These are phyloP conservation scores for Sapayoa aenigma DNA, from an alignment of 2,113 vertebrate genomes.

Conservation along the genomic window DNA sequence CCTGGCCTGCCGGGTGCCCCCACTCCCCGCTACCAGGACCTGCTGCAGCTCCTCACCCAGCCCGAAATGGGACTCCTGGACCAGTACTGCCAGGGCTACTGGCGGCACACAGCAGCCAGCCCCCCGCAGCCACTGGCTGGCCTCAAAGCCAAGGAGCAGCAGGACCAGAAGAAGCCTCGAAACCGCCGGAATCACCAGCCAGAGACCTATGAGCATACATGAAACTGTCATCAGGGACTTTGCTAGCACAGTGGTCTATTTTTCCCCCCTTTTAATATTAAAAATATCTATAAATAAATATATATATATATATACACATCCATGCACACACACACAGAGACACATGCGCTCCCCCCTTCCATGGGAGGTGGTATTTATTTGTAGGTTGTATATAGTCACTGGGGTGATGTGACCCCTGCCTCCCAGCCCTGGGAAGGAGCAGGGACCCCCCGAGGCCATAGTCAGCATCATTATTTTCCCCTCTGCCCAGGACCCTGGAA, in stretches of 20 bases:
- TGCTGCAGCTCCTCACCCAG: constrained; percentile 94
- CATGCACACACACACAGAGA: neutral
- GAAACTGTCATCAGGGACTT: constrained; percentile 74
- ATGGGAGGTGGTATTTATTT: constrained; percentile 86
- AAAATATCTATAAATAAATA: constrained; percentile 80
- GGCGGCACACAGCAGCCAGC: constrained; percentile 82
- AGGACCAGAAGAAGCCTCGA: constrained; percentile 94
- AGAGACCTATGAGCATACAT: constrained; percentile 85
- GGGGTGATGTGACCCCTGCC: neutral
- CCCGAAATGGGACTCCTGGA: constrained; percentile 97
- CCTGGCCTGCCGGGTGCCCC: constrained; percentile 67
- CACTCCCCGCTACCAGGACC: constrained; percentile 89
- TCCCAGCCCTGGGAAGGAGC: neutral
- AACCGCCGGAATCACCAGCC: constrained; percentile 92
- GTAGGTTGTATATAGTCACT: constrained; percentile 86
- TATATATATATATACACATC: constrained; percentile 42
- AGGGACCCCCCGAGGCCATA: neutral
- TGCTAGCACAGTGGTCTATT: constrained; percentile 68
- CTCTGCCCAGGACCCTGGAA: neutral
- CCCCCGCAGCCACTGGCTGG: constrained; percentile 78
- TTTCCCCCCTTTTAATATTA: constrained; percentile 80
- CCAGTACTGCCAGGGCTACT: constrained; percentile 98
- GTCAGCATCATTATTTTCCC: neutral
- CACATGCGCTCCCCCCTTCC: neutral
- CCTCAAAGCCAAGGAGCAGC: constrained; percentile 86